A percentile compares a stretch with the other conserved stretches of the same genome.
These are phyloP conservation scores for Ophiothrix spiculata DNA, from an alignment of 35 echinoderm and acorn worm species.

Conservation along the genomic window DNA sequence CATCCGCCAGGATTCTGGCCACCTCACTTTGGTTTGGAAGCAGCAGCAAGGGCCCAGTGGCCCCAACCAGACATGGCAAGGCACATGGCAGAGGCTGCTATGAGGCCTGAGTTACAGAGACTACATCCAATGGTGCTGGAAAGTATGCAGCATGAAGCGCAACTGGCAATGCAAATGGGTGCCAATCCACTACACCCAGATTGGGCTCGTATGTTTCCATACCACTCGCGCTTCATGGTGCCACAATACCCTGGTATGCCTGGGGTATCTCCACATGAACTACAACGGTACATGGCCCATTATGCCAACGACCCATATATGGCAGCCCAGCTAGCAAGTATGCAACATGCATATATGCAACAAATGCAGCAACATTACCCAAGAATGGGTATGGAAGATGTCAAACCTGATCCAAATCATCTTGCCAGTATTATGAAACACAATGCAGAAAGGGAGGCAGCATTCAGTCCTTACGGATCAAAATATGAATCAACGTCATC, in stretches of 20 bases:
- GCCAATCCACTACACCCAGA: slow-evolving; percentile 35
- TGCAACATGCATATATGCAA: slow-evolving; percentile 58
- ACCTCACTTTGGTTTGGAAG: slow-evolving; percentile 7
- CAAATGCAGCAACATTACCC: slow-evolving; percentile 45
- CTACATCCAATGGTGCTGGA: slow-evolving; percentile 45
- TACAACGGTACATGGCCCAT: slow-evolving; percentile 41
- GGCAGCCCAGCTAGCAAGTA: background rate
- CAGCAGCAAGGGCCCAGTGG: slow-evolving; percentile 33
- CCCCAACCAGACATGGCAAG: background rate
- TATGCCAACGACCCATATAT: slow-evolving; percentile 55
- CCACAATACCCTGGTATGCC: slow-evolving; percentile 52
- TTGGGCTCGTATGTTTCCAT: slow-evolving; percentile 49
- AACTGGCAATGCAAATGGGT: background rate
- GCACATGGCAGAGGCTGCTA: slow-evolving; percentile 18
- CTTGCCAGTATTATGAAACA: slow-evolving; percentile 55
- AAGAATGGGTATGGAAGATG: slow-evolving; percentile 45
- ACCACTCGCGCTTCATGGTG: slow-evolving; percentile 42
- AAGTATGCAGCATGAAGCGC: slow-evolving; percentile 46
- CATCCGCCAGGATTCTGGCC: background rate
- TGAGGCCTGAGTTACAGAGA: slow-evolving; percentile 35
- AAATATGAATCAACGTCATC: background rate
- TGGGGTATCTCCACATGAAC: slow-evolving; percentile 25
- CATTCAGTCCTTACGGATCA: background rate
- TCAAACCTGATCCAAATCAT: slow-evolving; percentile 77
- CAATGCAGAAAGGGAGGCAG: background rate